Percentiles rank a stretch among this genome's conserved stretches.
These are phyloP conservation scores for Atherix ibis DNA, from an alignment of 2,888 invertebrate genomes.

Conservation along the genomic window DNA sequence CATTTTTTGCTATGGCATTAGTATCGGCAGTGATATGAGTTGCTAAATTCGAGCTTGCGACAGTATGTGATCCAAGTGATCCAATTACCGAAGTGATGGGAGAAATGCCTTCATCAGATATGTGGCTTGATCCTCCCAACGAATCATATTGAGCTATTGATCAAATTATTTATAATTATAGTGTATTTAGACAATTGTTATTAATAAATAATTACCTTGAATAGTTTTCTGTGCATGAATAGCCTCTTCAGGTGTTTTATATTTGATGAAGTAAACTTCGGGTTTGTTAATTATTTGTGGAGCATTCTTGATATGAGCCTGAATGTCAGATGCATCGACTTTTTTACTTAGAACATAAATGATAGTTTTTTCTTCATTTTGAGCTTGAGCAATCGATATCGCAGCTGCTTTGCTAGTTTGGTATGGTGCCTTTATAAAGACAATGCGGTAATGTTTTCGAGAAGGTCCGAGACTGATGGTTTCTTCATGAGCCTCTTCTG, in stretches of 20 bases:
- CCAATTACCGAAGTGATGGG: conserved; percentile 30
- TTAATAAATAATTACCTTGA: background rate
- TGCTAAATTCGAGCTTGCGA: too few relatives aligned
- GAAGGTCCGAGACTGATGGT: background rate
- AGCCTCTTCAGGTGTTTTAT: background rate
- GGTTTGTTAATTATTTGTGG: background rate
- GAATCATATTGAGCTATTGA: conserved; percentile 27
- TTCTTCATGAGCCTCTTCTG: background rate
- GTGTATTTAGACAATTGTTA: background rate
- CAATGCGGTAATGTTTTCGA: background rate
- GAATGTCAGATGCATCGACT: background rate
- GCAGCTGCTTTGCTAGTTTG: background rate
- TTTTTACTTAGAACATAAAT: background rate
- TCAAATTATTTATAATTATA: background rate
- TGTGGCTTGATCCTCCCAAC: conserved; percentile 27
- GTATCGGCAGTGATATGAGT: too few relatives aligned
- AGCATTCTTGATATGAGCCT: background rate
- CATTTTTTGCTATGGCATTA: too few relatives aligned
- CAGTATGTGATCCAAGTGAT: too few relatives aligned
- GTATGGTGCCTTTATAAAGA: background rate
- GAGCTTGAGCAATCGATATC: background rate
- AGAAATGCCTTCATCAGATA: conserved; percentile 28
- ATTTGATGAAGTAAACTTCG: background rate
- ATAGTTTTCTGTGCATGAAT: background rate
- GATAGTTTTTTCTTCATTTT: background rate